Evolutionary conservation across 1,140 invertebrate genomes (phyloP), one percentile per base, ranked within the genome.

Genomic region (Pararge aegeria): DNA sequence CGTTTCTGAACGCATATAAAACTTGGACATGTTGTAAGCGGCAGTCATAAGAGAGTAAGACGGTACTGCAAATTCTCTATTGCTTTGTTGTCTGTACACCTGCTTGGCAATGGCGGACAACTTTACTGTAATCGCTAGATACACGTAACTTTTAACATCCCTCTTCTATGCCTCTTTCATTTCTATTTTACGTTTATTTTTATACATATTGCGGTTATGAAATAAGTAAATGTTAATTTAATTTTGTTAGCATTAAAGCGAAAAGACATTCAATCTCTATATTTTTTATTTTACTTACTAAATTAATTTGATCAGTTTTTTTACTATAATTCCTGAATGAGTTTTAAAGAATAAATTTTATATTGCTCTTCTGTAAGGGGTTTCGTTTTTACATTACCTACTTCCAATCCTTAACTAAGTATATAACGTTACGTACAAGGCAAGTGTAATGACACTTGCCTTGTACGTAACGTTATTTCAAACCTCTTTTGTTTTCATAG

Each of bases 211-310:
- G 24, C 24, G 80, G 75, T 56, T 10, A 86, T 82, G 83, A 74
- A 86, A 87, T 87, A 84, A 34, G 30, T 12, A 34, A 81, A 82
- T 85, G 78, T 86, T 89, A 83, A 83, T 85, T 87, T 89, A 83
- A 87, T 81, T 89, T 86, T 89, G 83, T 89, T 89, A 89, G 87
- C 84, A 87, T 89, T 89, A 89, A 89, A 89, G 84, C 75, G 64
- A 86, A 89, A 89, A 89, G 85, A 89, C 84, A 87, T 83, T 82
- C 78, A 79, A 78, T 77, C 76, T 83, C 70, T 80, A 82, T n/a
- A n/a, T 87, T 83, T 82, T 83, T 87, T 85, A 77, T 84, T 87
- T 34, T 34, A 34, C 30, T 34, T 4, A 12, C 30, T 83, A 75
- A 79, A 73, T 77, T 66, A 76, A 79, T 69, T 75, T 73, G 62